Evolutionary conservation across 2,113 vertebrate species (phyloP).

Genomic region (Coregonus clupeaformis): DNA sequence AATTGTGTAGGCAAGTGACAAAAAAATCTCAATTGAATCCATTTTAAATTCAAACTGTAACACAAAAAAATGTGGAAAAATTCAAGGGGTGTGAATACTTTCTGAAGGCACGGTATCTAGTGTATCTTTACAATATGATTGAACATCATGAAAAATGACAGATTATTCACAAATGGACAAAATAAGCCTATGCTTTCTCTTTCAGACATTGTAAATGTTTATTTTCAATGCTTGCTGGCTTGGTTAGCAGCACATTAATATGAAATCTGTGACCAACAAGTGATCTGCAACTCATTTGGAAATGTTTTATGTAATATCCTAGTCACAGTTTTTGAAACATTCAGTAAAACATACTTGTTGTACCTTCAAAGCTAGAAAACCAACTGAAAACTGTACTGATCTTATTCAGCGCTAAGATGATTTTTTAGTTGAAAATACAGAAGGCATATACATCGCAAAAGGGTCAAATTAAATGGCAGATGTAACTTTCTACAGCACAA

Average conservation of each 20-base stretch:
- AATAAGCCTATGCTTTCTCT: neutral
- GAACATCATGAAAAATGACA: neutral
- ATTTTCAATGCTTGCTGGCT: neutral
- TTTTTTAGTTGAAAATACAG: conserved; percentile 15
- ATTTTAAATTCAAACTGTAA: too few species aligned
- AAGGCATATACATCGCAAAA: conserved; percentile 37
- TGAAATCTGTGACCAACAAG: conserved; percentile 4
- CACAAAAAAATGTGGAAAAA: too few species aligned
- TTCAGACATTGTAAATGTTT: too few species aligned
- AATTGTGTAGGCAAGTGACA: too few species aligned
- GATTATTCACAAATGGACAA: neutral
- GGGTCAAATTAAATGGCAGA: conserved; percentile 44
- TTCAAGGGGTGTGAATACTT: too few species aligned
- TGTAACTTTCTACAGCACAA: conserved; percentile 55
- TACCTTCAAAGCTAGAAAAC: conserved; percentile 16
- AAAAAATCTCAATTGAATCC: too few species aligned
- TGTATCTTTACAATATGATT: neutral
- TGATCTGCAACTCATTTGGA: neutral
- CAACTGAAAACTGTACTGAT: conserved; percentile 7
- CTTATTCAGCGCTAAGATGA: neutral
- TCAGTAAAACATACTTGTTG: neutral
- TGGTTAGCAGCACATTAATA: neutral
- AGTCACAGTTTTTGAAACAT: neutral
- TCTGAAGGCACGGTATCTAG: too few species aligned
- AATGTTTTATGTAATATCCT: too few species aligned